Base-by-base conservation (phyloP, 2,888 invertebrate genomes). In the Drosophila kuntzei region DNA sequence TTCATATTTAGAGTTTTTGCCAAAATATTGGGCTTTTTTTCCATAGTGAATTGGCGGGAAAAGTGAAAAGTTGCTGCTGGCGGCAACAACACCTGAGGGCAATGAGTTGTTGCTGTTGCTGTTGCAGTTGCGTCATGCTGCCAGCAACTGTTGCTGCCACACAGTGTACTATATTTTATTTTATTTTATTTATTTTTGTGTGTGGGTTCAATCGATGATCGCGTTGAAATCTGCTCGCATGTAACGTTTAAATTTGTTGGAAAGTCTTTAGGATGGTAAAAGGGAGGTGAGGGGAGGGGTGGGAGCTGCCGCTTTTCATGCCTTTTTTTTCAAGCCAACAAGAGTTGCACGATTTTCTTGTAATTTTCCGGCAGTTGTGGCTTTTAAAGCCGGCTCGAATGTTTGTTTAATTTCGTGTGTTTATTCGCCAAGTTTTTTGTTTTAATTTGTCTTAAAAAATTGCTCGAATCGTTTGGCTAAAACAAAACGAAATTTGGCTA, bases 321-420 rank as follows among this genome's bases (percentile, higher is more conserved):
- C 76, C 83, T 53, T 61, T 71, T 83, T 79, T n/a, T n/a, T 72
- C 67, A 75, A 83, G 87, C 79, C 75, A 87, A 89, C 85, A 77
- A 87, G 89, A 87, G 72, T 81, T 90, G 90, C 90, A 90, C 90
- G 90, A 90, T 90, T 90, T 90, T 90, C 91, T 90, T 90, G 90
- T 90, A 90, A 90, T 90, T 90, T 90, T 90, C 89, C 89, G 73
- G 79, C 71, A 86, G 83, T 70, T 80, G n/a, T 80, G 69, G 71
- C 61, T 80, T 32, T 32, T 32, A 12, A 32, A 27, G 27, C 27
- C 32, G 74, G 61, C 66, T 89, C 66, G 34, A 80, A 89, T 89
- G 89, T 84, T 89, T 84, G 88, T 89, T 84, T 89, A 85, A 84
- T 84, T 89, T 89, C 87, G 87, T 87, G 89, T 81, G 81, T 65